Evolutionary conservation across 2,113 vertebrate species (phyloP).

Genomic region (Diphyllodes magnificus): DNA sequence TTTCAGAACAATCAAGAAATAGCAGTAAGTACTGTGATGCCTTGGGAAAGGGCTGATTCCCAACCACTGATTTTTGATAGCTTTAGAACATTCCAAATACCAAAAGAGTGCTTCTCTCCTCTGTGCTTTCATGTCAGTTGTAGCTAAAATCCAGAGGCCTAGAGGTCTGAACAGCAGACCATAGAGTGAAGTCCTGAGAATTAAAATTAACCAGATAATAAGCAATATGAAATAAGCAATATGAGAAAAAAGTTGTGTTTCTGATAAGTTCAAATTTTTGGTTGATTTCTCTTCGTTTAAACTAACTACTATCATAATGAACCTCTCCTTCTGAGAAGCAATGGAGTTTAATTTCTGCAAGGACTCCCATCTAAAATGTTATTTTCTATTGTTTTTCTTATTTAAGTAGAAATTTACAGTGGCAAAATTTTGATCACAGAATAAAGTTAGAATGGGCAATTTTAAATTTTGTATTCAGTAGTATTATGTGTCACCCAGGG

Average conservation of each 20-base stretch:
- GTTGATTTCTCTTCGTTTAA: background rate
- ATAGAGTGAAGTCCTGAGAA: background rate
- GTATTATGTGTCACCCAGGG: background rate
- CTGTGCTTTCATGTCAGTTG: background rate
- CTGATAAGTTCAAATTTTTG: background rate
- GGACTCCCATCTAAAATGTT: background rate
- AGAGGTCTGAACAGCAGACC: background rate
- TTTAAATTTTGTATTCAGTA: background rate
- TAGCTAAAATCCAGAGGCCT: background rate
- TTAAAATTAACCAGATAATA: background rate
- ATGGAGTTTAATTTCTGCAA: background rate
- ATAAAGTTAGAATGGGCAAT: background rate
- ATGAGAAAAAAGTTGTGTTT: background rate
- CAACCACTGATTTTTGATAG: background rate
- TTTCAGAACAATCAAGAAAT: background rate
- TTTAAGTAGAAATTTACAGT: background rate
- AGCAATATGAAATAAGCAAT: background rate
- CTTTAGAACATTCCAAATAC: background rate
- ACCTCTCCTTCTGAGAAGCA: background rate
- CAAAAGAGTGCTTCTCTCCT: background rate
- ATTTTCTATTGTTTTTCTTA: background rate
- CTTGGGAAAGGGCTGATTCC: background rate
- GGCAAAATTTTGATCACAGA: background rate
- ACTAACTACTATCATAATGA: background rate
- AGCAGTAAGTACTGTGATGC: background rate